A percentile compares a stretch with the other conserved stretches of the same genome.
Conservation (phyloP, 2,888 invertebrate species). For the Eupithecia insigniata region DNA sequence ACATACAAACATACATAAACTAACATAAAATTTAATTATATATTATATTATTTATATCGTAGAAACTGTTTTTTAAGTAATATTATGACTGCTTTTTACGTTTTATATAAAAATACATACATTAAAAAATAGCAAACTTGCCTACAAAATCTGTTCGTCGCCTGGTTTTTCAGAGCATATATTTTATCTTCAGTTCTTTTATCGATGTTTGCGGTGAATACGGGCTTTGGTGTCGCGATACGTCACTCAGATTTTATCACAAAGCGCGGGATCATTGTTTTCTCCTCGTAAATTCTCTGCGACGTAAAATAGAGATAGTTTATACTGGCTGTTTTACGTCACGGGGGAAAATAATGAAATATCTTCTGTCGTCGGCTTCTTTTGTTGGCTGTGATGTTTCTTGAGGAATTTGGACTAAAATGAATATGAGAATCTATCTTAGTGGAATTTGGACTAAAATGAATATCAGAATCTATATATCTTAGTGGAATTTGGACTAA, state of each 20-base stretch:
- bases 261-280: conserved; percentile 31
- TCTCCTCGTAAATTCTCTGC: conserved; percentile 22
- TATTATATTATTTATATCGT: too few species aligned
- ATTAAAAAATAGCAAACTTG: background rate
- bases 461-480: too few species aligned
- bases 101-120: too few species aligned
- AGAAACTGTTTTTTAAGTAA: too few species aligned
- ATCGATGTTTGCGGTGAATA: conserved; percentile 19
- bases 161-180: background rate
- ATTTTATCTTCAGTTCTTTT: background rate
- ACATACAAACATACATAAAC: too few species aligned
- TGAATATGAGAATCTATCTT: background rate
- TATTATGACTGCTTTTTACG: too few species aligned
- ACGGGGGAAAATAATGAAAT: conserved; percentile 14
- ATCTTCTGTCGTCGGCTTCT: background rate
- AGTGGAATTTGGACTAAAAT: too few species aligned
- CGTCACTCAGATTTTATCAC: conserved; percentile 34
- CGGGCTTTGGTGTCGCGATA: conserved; percentile 19
- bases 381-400: background rate
- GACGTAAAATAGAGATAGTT: conserved; percentile 17
- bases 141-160: background rate
- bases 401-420: background rate
- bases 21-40: too few species aligned
- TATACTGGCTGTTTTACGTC: conserved; percentile 12
- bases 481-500: too few species aligned